phyloP scores from a whole-genome alignment of 2,797 vertebrate species.

The Myotis findleyi region DNA sequence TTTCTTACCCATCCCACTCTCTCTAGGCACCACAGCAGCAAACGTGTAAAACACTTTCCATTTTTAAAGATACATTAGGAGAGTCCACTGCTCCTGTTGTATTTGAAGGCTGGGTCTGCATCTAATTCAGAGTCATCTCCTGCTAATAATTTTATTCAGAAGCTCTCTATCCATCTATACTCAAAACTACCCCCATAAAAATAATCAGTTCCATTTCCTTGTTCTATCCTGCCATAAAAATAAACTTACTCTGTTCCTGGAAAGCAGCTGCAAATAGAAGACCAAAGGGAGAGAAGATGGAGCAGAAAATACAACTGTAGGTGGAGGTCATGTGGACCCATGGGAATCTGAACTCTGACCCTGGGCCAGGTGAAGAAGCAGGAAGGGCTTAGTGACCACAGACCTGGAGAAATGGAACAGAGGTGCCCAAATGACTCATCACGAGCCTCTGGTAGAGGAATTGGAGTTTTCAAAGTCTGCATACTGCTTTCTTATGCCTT shows the following conservation, averaged over 20 bases:
- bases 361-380: neutral
- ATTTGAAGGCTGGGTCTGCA: neutral
- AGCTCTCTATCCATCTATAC: neutral
- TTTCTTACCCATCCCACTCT: neutral
- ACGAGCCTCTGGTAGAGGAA: neutral
- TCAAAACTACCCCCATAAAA: neutral
- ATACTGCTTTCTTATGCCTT: slow-evolving; percentile 2
- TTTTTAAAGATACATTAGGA: neutral
- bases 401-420: neutral
- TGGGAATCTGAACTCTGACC: neutral
- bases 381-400: neutral
- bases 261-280: neutral
- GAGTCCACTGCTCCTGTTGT: neutral
- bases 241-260: neutral
- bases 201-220: neutral
- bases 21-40: neutral
- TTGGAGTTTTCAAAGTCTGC: neutral
- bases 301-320: neutral
- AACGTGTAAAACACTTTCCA: neutral
- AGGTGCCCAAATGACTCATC: neutral
- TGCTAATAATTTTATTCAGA: slow-evolving; percentile 18
- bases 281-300: neutral
- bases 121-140: neutral
- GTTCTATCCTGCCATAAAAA: neutral
- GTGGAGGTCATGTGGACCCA: neutral